A percentile compares a stretch with the other conserved stretches of the same genome.
Conservation (phyloP, 2,888 invertebrate genomes). For the Trisateles emortualis region DNA sequence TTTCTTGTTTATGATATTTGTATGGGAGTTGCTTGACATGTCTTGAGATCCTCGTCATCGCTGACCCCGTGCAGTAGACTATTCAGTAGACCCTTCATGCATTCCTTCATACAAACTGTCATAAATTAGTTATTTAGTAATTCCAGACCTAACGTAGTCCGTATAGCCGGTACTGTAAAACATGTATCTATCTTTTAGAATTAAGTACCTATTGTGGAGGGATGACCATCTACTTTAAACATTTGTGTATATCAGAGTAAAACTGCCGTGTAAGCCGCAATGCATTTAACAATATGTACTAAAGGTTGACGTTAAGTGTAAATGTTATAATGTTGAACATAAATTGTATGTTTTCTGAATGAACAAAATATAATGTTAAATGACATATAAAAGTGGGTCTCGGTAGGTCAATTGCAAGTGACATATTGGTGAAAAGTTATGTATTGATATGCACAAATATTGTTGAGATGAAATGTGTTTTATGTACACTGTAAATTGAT, state of each 20-base stretch:
- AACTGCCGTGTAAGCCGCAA: constrained; percentile 81
- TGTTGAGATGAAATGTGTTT: constrained; percentile 58
- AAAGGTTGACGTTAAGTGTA: constrained; percentile 72
- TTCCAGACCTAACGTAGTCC: constrained; percentile 22
- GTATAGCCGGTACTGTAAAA: constrained; percentile 25
- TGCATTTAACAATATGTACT: constrained; percentile 79
- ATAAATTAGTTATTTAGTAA: constrained; percentile 48
- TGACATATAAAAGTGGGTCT: constrained; percentile 47
- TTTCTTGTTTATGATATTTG: constrained; percentile 60
- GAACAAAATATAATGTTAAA: constrained; percentile 44
- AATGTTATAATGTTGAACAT: constrained; percentile 40
- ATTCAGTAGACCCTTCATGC: constrained; percentile 75
- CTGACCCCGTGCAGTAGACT: constrained; percentile 67
- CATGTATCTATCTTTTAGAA: constrained; percentile 10
- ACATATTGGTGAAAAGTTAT: constrained; percentile 66
- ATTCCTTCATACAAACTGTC: constrained; percentile 67
- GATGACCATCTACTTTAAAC: background rate
- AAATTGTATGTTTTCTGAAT: constrained; percentile 41
- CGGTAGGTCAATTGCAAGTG: constrained; percentile 68
- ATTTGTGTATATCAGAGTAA: constrained; percentile 43
- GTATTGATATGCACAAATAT: constrained; percentile 59
- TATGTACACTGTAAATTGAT: constrained; percentile 77
- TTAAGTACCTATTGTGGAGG: constrained; percentile 27
- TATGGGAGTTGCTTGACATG: constrained; percentile 68
- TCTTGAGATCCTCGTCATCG: constrained; percentile 62